Evolutionary conservation across 2,888 invertebrate genomes (phyloP).

Genomic region (Rotaria socialis): DNA sequence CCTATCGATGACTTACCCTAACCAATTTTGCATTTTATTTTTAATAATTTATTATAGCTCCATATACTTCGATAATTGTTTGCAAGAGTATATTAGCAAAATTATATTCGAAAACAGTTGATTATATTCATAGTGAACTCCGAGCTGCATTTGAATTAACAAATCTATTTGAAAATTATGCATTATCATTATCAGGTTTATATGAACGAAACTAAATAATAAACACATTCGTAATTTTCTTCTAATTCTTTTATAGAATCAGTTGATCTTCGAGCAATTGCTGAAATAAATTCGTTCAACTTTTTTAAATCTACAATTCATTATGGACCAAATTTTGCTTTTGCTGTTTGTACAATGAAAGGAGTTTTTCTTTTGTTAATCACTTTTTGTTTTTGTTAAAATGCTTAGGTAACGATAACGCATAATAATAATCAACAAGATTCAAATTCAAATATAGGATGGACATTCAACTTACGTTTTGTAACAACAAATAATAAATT

Average conservation of each 20-base stretch:
- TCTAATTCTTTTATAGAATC: background rate
- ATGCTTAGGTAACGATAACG: background rate
- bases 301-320: constrained; percentile 3
- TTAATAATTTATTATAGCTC: background rate
- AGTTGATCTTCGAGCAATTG: background rate
- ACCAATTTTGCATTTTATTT: background rate
- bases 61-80: background rate
- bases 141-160: constrained; percentile 36
- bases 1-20: no score
- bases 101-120: background rate
- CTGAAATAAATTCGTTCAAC: background rate
- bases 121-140: background rate
- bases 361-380: background rate
- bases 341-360: background rate
- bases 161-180: constrained; percentile 20
- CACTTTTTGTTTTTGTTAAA: background rate
- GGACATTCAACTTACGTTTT: constrained; percentile 11
- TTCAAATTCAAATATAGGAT: background rate
- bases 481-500: background rate
- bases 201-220: no score
- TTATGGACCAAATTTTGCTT: constrained; percentile 30
- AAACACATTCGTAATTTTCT: no score
- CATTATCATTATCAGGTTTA: background rate
- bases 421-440: background rate
- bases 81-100: background rate